Evolutionary conservation across 2,888 invertebrate species (phyloP).

Genomic region (Sycophila texana): DNA sequence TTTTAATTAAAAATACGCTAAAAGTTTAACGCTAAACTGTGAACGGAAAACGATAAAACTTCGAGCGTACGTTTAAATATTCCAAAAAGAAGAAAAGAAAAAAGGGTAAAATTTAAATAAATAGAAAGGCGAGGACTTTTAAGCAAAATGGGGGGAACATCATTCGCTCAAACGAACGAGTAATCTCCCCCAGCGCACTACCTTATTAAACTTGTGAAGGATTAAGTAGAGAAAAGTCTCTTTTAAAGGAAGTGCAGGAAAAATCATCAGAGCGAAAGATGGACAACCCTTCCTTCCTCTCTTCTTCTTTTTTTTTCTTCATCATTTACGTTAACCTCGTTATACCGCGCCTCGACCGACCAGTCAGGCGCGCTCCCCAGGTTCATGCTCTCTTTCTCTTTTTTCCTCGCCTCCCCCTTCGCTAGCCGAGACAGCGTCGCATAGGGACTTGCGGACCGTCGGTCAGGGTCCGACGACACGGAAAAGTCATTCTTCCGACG

Average conservation of each 20-base stretch:
- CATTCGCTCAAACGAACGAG: constrained; percentile 7
- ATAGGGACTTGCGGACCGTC: constrained; percentile 54
- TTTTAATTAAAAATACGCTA: no score
- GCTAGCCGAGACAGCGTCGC: constrained; percentile 23
- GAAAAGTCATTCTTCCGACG: constrained; percentile 72
- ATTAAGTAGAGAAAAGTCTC: background rate
- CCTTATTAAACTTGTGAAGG: constrained; percentile 38
- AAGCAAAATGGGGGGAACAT: background rate
- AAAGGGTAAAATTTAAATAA: no score
- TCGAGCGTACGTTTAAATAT: no score
- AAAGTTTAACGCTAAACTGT: no score
- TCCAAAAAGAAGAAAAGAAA: no score
- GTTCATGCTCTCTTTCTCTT: background rate
- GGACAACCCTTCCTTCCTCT: background rate
- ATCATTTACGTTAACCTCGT: constrained; percentile 34
- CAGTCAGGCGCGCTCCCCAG: background rate
- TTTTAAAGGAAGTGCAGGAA: background rate
- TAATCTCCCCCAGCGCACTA: constrained; percentile 7
- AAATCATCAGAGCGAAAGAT: background rate
- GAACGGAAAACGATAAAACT: no score
- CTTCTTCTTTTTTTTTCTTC: constrained; percentile 24
- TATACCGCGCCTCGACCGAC: background rate
- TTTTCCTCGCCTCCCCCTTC: background rate
- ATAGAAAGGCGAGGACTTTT: no score
- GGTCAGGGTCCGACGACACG: constrained; percentile 67